Evolutionary conservation across 2,113 vertebrate species (phyloP).

Genomic region (Emydocephalus ijimae): DNA sequence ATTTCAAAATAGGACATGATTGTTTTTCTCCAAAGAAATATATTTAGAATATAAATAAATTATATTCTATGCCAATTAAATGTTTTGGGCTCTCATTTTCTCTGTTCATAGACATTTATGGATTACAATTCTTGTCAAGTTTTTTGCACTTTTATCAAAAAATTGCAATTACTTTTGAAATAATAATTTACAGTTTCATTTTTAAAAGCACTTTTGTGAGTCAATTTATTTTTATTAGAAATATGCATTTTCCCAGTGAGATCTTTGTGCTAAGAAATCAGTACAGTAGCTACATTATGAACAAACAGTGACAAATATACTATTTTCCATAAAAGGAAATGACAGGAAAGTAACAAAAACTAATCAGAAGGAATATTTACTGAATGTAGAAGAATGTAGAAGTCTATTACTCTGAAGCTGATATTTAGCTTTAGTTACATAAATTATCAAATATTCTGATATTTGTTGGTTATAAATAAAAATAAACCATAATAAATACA

Average conservation of each 20-base stretch:
- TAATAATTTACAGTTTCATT: background rate
- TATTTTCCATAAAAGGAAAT: background rate
- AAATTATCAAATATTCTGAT: background rate
- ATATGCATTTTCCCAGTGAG: background rate
- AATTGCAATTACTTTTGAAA: slow-evolving; percentile 18
- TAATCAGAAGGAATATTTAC: background rate
- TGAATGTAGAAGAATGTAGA: background rate
- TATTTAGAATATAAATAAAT: background rate
- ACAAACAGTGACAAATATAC: background rate
- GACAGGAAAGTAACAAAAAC: background rate
- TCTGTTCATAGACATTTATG: background rate
- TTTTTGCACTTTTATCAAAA: slow-evolving; percentile 27
- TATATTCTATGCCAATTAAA: slow-evolving; percentile 21
- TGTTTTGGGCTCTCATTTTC: background rate
- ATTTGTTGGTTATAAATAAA: background rate
- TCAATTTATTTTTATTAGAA: background rate
- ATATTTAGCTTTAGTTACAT: background rate
- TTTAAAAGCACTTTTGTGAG: background rate
- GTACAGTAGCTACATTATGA: background rate
- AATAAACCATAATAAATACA: background rate
- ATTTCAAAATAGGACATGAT: background rate
- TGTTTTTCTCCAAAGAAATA: background rate
- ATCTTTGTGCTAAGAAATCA: background rate
- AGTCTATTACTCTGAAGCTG: background rate
- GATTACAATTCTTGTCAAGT: background rate